Evolutionary conservation across 92 coral and sea anemone genomes (phyloP), one percentile per base, ranked within the genome.

Genomic region (Parazoanthus swiftii): DNA sequence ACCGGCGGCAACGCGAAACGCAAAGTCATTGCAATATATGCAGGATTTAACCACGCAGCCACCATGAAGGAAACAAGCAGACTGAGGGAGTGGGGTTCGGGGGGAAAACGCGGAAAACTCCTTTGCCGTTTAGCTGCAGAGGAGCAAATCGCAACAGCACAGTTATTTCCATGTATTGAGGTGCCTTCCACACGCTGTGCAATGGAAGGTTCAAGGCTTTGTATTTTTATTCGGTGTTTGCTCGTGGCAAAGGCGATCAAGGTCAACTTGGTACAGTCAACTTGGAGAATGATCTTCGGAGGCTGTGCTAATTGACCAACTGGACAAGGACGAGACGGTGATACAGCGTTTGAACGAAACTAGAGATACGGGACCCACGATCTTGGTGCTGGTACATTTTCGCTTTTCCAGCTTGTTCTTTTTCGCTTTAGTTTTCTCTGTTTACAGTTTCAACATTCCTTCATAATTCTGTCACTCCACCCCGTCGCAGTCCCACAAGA

Each of bases 231-330:
- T 68, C 89, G 1, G 80, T 90, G 83, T 93, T 70, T 82, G 65
- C 93, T n/a, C 92, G 96, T 90, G 96, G 96, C 46, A 26, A 79
- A 16, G 96, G 94, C 6, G 80, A 82, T 11, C 80, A 81, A 44
- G 96, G 96, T 25, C 93, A 85, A 8, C 92, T 93, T 37, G 96
- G 94, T 46, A 76, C 88, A 42, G 93, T 92, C 44, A 79, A 89
- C 26, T 18, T 39, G 74, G 8, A 36, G 33, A 50, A 18, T 8
- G 2, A 42, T 20, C 36, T 63, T 39, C 56, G 23, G 86, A 82
- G 35, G 76, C 86, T 11, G 46, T 21, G 76, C 66, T 82, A 10
- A 11, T 82, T 8, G 76, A 44, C 23, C 48, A 39, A n/a, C 74
- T 82, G 76, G 66, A 65, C 43, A 82, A 66, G 66, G 44, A 23